These are phyloP conservation scores for Atrina japonica DNA, from an alignment of 2,888 invertebrate species.

Conservation along the genomic window DNA sequence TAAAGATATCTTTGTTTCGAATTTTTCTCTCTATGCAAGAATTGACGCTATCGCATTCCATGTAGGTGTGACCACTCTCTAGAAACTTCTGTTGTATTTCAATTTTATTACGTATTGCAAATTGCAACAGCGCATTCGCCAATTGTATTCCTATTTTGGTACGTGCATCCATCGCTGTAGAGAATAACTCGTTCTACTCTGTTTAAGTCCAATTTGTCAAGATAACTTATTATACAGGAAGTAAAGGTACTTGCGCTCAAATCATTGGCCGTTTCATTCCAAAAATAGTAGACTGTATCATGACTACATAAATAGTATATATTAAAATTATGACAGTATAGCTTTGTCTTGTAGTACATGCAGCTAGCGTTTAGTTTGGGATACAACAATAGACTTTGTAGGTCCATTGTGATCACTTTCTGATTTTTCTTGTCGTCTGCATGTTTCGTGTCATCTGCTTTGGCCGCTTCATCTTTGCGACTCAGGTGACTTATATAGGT, in stretches of 20 bases:
- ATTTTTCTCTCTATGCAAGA: constrained; percentile 47
- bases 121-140: constrained; percentile 40
- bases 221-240: constrained; percentile 40
- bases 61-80: constrained; percentile 51
- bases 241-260: constrained; percentile 38
- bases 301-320: constrained; percentile 19
- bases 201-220: neutral
- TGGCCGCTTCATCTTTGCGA: constrained; percentile 37
- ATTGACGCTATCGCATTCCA: constrained; percentile 53
- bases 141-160: constrained; percentile 52
- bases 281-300: constrained; percentile 46
- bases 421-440: constrained; percentile 4
- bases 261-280: constrained; percentile 52
- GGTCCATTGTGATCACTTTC: constrained; percentile 43
- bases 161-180: constrained; percentile 52
- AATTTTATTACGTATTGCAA: constrained; percentile 31
- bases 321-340: constrained; percentile 48
- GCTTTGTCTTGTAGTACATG: constrained; percentile 52
- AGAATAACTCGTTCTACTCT: constrained; percentile 35
- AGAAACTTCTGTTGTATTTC: constrained; percentile 48
- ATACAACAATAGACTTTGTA: constrained; percentile 48
- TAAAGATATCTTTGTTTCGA: constrained; percentile 36
- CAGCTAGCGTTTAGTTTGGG: constrained; percentile 47
- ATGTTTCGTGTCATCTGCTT: constrained; percentile 39
- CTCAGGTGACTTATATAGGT: constrained; percentile 39